Base-by-base conservation (phyloP, 2,797 vertebrate species). In the Aselliscus stoliczkanus region DNA sequence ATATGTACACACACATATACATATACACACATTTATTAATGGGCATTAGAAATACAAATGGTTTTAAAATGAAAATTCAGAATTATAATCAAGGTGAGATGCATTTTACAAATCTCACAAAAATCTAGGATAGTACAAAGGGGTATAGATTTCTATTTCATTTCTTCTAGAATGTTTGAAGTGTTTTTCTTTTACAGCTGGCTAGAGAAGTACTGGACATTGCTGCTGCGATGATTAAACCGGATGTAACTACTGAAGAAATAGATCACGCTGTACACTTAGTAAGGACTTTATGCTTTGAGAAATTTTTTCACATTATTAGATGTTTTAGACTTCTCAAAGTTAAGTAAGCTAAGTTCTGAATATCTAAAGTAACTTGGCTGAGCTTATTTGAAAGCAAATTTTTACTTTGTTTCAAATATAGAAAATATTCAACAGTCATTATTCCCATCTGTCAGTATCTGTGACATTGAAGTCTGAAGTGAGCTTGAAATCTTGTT, bases 261-360 rank as follows among this genome's bases (percentile, higher is more conserved):
- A 99, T 99, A 47, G 99, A 99, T 98, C 99, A 99, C 5, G 99
- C 99, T 79, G 99, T 99, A 69, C 99, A 99, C 98, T 98, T 99
- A 99, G 99, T 99, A 99, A 98, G 98, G 92, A 91, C 47, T 98
- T 97, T 60, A 88, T 92, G 85, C n/a, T 93, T 92, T 65, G 37
- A 60, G 73, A 72, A 54, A 8, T 6, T 29, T 54, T 64, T 88
- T 87, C 10, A 70, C 18, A 39, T 88, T 82, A 34, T 70, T 94
- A 65, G 27, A 27, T 62, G 23, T 85, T 83, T 94, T 64, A 83
- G 67, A 67, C 13, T 69, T 70, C 23, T 83, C 20, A 65, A 65
- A 67, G 44, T 87, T 83, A 83, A 73, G 69, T 52, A 90, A 34
- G 56, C 23, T 85, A 67, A 77, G 42, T 88, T 96, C 17, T 83